Conservation (phyloP, 2,113 vertebrate species). For the Urocynchramus pylzowi region DNA sequence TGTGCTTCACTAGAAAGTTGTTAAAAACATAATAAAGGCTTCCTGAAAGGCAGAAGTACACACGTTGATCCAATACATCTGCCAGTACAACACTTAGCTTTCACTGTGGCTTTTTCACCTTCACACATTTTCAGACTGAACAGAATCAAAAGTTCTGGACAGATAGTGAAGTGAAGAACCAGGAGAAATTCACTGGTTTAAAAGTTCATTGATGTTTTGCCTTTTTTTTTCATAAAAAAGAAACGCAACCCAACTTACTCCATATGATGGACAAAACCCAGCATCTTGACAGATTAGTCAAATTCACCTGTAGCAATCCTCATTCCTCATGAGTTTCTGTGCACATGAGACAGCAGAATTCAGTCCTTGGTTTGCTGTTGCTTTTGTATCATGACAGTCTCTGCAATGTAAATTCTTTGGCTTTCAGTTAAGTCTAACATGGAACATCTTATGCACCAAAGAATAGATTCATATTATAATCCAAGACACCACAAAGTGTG, state of each 20-base stretch:
- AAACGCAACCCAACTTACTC: not conserved
- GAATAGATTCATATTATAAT: not conserved
- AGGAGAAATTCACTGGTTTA: not conserved
- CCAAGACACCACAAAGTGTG: not conserved
- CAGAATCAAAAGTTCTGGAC: not conserved
- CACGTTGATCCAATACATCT: conserved; percentile 21
- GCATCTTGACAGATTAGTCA: conserved; percentile 15
- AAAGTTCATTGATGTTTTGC: not conserved
- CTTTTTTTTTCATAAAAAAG: not conserved
- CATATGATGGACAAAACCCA: conserved; percentile 45
- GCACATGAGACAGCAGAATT: not conserved
- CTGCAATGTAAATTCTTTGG: conserved; percentile 48
- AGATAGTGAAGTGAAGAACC: not conserved
- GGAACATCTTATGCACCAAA: conserved; percentile 18
- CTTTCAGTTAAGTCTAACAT: not conserved
- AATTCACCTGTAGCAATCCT: not conserved
- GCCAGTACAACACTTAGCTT: conserved; percentile 27
- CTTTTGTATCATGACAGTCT: not conserved
- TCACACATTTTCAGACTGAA: not conserved
- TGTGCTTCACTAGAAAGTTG: conserved; percentile 70
- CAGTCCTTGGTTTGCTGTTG: not conserved
- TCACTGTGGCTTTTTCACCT: conserved; percentile 6
- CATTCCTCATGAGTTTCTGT: conserved; percentile 24
- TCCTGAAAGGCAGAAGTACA: conserved; percentile 67
- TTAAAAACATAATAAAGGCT: conserved; percentile 72